A percentile compares a stretch with the other conserved stretches of the same genome.
Conservation (phyloP, 2,888 invertebrate species). For the Sesamia inferens region DNA sequence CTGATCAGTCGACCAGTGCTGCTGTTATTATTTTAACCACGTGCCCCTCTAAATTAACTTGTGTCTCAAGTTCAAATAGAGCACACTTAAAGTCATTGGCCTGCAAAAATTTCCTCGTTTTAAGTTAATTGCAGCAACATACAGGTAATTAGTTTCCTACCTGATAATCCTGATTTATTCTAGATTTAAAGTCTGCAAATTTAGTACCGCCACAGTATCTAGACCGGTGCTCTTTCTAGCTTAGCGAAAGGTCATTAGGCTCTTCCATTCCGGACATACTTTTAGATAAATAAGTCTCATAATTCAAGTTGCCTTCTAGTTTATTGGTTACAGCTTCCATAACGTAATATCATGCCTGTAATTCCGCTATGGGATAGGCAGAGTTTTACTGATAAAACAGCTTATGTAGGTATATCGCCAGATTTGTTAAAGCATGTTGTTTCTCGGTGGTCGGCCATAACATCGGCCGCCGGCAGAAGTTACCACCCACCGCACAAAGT, state of each 20-base stretch:
- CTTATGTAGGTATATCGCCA: neutral
- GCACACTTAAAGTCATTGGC: no score
- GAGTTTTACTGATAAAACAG: neutral
- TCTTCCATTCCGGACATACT: constrained; percentile 25
- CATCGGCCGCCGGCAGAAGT: no score
- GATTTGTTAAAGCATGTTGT: no score
- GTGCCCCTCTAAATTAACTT: no score
- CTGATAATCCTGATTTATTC: constrained; percentile 68
- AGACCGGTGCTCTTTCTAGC: constrained; percentile 60
- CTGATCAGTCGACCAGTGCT: no score
- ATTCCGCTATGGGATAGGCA: neutral
- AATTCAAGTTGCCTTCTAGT: constrained; percentile 21
- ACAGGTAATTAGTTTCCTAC: constrained; percentile 39
- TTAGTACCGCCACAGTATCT: constrained; percentile 58
- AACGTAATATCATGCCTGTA: neutral
- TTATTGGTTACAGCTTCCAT: neutral
- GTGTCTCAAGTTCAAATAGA: no score
- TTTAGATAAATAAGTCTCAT: constrained; percentile 29
- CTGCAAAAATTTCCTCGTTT: neutral
- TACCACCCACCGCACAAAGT: no score
- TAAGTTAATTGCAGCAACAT: constrained; percentile 23
- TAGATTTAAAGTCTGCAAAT: constrained; percentile 63
- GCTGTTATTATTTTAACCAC: no score
- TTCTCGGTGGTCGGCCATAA: no score
- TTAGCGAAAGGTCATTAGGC: constrained; percentile 66